phyloP scores from a whole-genome alignment of 1,140 invertebrate species.

The Popillia japonica region DNA sequence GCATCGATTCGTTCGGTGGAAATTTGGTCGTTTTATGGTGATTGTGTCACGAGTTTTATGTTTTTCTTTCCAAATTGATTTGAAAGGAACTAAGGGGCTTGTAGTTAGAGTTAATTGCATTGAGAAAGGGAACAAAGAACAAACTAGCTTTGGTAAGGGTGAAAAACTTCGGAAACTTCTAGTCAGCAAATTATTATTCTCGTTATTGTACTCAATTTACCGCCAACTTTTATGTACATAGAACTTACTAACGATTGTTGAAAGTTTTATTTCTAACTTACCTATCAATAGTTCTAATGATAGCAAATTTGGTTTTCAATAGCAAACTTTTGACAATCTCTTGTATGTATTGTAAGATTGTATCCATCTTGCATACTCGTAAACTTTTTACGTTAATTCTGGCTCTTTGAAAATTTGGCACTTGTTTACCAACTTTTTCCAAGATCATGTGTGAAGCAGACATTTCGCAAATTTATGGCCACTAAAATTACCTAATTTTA shows the following conservation, averaged over 20 bases:
- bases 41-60: background rate
- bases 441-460: no score
- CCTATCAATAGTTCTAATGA: no score
- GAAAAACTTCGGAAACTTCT: background rate
- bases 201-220: background rate
- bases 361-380: no score
- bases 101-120: conserved; percentile 6
- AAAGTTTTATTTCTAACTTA: background rate
- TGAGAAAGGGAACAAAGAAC: background rate
- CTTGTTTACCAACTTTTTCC: no score
- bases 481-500: no score
- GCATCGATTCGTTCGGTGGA: background rate
- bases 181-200: background rate
- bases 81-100: background rate
- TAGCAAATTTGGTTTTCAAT: no score
- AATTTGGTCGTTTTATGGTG: background rate
- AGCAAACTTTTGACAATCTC: no score
- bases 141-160: background rate
- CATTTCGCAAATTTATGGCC: no score
- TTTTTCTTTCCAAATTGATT: conserved; percentile 1
- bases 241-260: background rate
- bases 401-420: no score
- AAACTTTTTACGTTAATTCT: no score
- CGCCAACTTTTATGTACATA: background rate
- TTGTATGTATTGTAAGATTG: no score